Base-by-base conservation (phyloP, 2,113 vertebrate species). In the Equus przewalskii region DNA sequence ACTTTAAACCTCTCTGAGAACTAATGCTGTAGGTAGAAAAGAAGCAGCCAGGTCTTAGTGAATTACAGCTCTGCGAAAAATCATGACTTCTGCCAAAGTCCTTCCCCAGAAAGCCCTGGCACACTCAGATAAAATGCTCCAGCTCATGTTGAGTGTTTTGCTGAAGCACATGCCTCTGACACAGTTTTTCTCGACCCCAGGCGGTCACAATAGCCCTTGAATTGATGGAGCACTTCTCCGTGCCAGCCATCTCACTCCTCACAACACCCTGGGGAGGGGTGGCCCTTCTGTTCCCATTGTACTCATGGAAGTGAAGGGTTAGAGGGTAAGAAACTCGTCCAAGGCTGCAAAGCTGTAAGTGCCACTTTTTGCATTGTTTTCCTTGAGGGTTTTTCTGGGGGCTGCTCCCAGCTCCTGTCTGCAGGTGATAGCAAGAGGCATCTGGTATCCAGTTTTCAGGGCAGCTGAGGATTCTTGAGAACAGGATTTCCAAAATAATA, bases 61-160 rank as follows among this genome's bases (percentile, higher is more conserved):
- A 76, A 70, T 86, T 69, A 70, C 10, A 49, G 33, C 58, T 36
- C 26, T 85, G 62, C 78, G 87, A 41, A 94, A 72, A 67, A 76
- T 79, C 6, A 51, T 58, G 82, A 86, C 79, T 51, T 92, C n/a
- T 90, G 64, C 64, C 33, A 92, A 49, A 84, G 24, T 16, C 36
- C 46, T 84, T 94, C 60, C 62, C 58, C 64, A 87, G 82, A 93
- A 96, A 96, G 75, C 36, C 70, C 83, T 81, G 91, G 54, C 49
- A 76, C 7, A 1, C 30, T 56, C 21, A 21, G 58, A 90, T 62
- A 62, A 92, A 91, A 58, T 15, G 41, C 51, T 67, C 19, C 64
- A 13, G 28, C 36, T 73, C 19, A 1, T 2, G 60, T 26, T 6
- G 70, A 41, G 58, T 13, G 44, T 46, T 89, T 86, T 80, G 70